Evolutionary conservation across 1,140 invertebrate species (phyloP).

Genomic region (Chlorops oryzae): DNA sequence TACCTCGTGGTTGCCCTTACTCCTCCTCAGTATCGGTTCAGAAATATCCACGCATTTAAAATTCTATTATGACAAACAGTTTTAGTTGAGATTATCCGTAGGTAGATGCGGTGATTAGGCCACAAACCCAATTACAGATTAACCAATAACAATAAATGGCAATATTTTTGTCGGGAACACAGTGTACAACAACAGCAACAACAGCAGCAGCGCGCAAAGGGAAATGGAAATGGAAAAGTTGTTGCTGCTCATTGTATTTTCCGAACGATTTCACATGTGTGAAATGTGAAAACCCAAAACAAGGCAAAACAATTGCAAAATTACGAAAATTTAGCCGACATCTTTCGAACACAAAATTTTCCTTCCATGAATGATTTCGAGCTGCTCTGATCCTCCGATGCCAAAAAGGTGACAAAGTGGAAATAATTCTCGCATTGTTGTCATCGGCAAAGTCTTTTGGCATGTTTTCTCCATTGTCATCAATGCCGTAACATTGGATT

Average conservation of each 20-base stretch:
- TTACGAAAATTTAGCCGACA: too few relatives aligned
- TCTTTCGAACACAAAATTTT: too few relatives aligned
- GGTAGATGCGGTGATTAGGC: conserved; percentile 44
- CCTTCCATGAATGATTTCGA: not conserved
- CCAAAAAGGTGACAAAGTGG: conserved; percentile 41
- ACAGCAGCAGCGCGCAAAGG: not conserved
- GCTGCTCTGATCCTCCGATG: not conserved
- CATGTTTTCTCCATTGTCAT: not conserved
- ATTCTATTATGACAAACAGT: conserved; percentile 28
- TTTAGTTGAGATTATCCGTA: conserved; percentile 45
- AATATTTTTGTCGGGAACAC: conserved; percentile 15
- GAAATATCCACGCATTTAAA: not conserved
- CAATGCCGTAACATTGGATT: conserved; percentile 46
- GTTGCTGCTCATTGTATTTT: too few relatives aligned
- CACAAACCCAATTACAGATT: conserved; percentile 44
- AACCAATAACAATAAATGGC: not conserved
- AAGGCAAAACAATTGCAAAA: too few relatives aligned
- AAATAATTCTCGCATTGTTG: conserved; percentile 46
- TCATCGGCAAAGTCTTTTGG: conserved; percentile 3
- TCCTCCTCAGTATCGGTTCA: too few relatives aligned
- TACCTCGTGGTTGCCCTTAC: too few relatives aligned
- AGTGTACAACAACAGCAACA: conserved; percentile 3
- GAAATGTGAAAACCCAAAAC: conserved; percentile 31
- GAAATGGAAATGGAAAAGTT: not conserved
- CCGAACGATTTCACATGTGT: conserved; percentile 33